These are phyloP conservation scores for Rhabdomys dilectus DNA, from an alignment of 2,113 vertebrate genomes.

Conservation along the genomic window DNA sequence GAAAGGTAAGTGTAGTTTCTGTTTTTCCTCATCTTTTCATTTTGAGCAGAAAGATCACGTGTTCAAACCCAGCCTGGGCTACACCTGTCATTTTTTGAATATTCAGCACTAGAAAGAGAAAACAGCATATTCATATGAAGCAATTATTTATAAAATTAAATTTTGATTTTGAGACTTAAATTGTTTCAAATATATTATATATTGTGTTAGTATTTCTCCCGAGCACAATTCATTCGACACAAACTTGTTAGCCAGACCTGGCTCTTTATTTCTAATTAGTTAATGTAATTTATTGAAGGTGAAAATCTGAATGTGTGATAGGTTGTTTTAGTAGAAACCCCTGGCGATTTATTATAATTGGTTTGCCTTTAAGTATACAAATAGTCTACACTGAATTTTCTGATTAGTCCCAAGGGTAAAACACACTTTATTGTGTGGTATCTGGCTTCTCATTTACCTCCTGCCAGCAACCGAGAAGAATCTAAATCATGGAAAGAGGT, in stretches of 20 bases:
- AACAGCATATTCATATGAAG: not conserved
- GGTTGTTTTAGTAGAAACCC: constrained; percentile 21
- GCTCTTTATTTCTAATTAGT: constrained; percentile 30
- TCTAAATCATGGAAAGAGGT: constrained; percentile 18
- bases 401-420: not conserved
- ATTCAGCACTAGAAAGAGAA: constrained; percentile 44
- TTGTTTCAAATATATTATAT: constrained; percentile 20
- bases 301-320: not conserved
- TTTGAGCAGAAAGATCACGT: not conserved
- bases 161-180: constrained; percentile 44
- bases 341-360: constrained; percentile 13
- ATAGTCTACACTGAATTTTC: constrained; percentile 29
- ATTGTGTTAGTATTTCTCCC: not conserved
- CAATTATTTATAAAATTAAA: constrained; percentile 31
- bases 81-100: constrained; percentile 23
- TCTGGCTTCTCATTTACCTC: constrained; percentile 11
- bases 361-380: constrained; percentile 16
- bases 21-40: not conserved
- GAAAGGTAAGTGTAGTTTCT: constrained; percentile 90
- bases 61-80: not conserved
- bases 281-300: constrained; percentile 33
- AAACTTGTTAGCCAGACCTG: constrained; percentile 28
- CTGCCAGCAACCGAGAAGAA: not conserved
- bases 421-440: not conserved
- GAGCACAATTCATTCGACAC: not conserved